Evolutionary conservation across 2,797 vertebrate species (phyloP).

Genomic region (Australoheros facetus): DNA sequence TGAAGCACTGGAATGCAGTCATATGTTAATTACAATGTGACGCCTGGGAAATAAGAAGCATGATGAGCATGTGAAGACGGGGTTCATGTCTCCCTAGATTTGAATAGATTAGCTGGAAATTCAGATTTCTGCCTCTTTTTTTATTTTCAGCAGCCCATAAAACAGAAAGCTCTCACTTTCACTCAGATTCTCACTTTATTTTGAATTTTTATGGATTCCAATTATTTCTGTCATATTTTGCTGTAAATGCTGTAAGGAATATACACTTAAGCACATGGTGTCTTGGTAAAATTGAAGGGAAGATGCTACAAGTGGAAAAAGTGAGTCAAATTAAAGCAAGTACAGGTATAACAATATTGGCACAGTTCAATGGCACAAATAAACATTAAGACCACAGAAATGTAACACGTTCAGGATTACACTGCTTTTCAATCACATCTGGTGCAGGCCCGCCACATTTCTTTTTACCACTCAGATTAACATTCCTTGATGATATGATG

Average conservation of each 20-base stretch:
- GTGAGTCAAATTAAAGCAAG: no score
- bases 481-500: background rate
- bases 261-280: background rate
- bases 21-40: background rate
- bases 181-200: background rate
- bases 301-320: background rate
- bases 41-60: background rate
- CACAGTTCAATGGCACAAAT: background rate
- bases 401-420: background rate
- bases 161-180: background rate
- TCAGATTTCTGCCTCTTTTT: background rate
- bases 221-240: background rate
- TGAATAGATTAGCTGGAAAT: background rate
- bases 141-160: background rate
- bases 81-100: background rate
- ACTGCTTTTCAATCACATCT: background rate
- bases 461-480: background rate
- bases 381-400: background rate
- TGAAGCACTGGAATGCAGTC: background rate
- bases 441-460: background rate
- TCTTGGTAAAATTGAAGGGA: background rate
- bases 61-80: background rate
- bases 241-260: background rate
- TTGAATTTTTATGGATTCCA: background rate
- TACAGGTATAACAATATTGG: background rate